phyloP scores from a whole-genome alignment of 2,113 vertebrate species.

The Anolis carolinensis region DNA sequence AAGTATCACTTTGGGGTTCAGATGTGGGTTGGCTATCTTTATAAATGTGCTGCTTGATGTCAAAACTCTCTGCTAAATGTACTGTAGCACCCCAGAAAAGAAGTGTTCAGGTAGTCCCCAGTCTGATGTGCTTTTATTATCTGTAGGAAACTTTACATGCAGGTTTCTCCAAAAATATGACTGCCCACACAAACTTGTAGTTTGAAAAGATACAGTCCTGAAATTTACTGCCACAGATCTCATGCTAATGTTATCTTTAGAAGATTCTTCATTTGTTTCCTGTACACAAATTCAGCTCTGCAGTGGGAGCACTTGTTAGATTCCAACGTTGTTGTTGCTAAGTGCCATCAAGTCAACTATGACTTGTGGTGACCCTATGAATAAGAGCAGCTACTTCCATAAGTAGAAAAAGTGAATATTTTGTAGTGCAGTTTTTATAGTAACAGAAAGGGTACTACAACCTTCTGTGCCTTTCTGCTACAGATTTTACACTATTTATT shows the following conservation, averaged over 20 bases:
- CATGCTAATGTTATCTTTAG: not conserved
- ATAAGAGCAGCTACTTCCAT: not conserved
- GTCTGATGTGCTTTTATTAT: not conserved
- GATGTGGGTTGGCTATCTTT: not conserved
- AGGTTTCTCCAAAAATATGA: not conserved
- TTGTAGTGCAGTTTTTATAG: not conserved
- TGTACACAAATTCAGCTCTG: not conserved
- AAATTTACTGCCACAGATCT: not conserved
- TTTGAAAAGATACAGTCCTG: not conserved
- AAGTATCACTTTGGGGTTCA: not conserved
- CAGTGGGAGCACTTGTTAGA: not conserved
- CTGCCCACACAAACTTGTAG: not conserved
- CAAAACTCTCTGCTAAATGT: not conserved
- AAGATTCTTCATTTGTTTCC: slow-evolving; percentile 6
- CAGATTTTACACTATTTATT: slow-evolving; percentile 1
- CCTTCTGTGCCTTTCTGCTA: not conserved
- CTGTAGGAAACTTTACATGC: not conserved
- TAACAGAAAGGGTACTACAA: not conserved
- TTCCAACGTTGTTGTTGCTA: not conserved
- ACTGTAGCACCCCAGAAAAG: no score
- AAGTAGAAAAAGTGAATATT: not conserved
- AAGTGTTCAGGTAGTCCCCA: not conserved
- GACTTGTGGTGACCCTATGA: no score
- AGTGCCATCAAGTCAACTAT: no score
- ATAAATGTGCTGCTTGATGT: not conserved